Percentiles rank a stretch among this genome's conserved stretches.
These are phyloP conservation scores for Antechinus flavipes DNA, from an alignment of 2,113 vertebrate species.

Conservation along the genomic window DNA sequence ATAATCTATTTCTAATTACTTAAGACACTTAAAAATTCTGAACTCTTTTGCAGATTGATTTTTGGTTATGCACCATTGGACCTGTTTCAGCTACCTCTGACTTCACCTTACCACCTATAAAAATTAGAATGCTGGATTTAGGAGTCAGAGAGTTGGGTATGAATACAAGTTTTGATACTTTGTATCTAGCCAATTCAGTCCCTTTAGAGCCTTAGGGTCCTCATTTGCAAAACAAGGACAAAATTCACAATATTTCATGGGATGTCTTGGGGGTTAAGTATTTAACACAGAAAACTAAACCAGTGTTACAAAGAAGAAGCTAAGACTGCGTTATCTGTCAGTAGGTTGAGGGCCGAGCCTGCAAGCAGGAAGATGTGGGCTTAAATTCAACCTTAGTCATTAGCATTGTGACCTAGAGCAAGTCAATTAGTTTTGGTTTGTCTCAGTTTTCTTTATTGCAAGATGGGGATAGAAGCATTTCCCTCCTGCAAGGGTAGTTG, in stretches of 20 bases:
- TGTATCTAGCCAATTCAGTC: background rate
- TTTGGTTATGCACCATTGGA: background rate
- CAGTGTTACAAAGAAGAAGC: background rate
- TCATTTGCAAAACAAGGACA: background rate
- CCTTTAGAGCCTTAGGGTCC: background rate
- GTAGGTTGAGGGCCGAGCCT: background rate
- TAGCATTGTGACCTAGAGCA: background rate
- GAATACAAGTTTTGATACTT: background rate
- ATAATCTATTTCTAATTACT: background rate
- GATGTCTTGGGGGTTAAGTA: background rate
- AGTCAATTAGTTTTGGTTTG: background rate
- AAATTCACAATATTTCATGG: background rate
- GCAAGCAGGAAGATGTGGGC: background rate
- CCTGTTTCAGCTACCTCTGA: background rate
- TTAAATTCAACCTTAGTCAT: background rate
- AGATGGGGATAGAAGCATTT: background rate
- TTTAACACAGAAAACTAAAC: background rate
- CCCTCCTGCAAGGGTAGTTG: background rate
- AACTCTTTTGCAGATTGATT: background rate
- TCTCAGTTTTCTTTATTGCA: background rate
- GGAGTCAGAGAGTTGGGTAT: background rate
- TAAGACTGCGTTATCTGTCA: background rate
- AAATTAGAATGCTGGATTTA: background rate
- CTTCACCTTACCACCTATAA: background rate
- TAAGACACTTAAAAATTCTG: background rate